phyloP scores from a whole-genome alignment of 2,888 invertebrate species.

The Strigamia transsilvanica region DNA sequence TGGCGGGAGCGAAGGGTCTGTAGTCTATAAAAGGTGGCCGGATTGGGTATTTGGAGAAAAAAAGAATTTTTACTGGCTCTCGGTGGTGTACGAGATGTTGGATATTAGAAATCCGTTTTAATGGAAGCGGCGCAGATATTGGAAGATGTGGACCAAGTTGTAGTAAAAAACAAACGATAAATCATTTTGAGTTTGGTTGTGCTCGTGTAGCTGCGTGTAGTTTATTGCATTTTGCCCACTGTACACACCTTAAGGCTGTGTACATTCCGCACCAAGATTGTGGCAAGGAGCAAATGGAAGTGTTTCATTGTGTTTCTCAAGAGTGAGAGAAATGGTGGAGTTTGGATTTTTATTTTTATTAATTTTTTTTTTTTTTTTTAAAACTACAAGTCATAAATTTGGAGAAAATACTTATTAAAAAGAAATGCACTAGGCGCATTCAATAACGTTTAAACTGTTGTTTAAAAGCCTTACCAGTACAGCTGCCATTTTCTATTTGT shows the following conservation, averaged over 20 bases:
- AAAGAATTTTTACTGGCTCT: not conserved
- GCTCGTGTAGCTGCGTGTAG: not conserved
- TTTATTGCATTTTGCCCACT: conserved; percentile 39
- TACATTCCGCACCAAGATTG: conserved; percentile 20
- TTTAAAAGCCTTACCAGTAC: too few relatives aligned
- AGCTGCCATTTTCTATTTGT: too few relatives aligned
- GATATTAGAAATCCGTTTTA: conserved; percentile 35
- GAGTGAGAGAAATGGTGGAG: not conserved
- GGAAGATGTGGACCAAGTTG: conserved; percentile 14
- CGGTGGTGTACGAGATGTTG: not conserved
- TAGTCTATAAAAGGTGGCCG: not conserved
- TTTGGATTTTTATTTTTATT: not conserved
- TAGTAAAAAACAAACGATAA: conserved; percentile 41
- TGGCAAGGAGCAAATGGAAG: conserved; percentile 17
- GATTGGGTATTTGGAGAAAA: not conserved
- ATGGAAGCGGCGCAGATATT: conserved; percentile 12
- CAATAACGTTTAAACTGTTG: too few relatives aligned
- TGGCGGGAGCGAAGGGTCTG: not conserved
- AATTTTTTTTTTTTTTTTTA: not conserved
- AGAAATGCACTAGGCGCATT: too few relatives aligned
- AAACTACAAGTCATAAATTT: not conserved
- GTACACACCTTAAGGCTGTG: conserved; percentile 37
- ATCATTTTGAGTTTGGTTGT: conserved; percentile 38
- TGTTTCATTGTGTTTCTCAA: conserved; percentile 27
- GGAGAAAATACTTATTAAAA: too few relatives aligned